These are phyloP conservation scores for Laupala kohalensis DNA, from an alignment of 1,140 invertebrate genomes.

Conservation along the genomic window DNA sequence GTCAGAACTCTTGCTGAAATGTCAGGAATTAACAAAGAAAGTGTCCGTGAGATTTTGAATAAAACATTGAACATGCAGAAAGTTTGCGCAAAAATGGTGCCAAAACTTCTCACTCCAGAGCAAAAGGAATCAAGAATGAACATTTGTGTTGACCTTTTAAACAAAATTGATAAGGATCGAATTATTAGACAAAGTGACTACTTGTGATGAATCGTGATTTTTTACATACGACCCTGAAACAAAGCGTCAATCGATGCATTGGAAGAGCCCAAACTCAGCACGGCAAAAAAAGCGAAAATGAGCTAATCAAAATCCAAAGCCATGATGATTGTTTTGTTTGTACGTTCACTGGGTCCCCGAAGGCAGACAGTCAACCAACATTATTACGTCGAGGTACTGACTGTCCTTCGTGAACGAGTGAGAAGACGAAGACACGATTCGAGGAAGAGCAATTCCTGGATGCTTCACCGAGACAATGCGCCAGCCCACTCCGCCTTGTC, in stretches of 20 bases:
- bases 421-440: constrained; percentile 7
- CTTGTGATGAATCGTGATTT: constrained; percentile 15
- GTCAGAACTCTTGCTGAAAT: neutral
- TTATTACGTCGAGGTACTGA: constrained; percentile 7
- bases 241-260: constrained; percentile 15
- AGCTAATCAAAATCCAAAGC: constrained; percentile 7
- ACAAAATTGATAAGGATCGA: constrained; percentile 12
- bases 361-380: constrained; percentile 2
- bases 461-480: neutral
- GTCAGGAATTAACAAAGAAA: neutral
- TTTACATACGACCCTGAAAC: constrained; percentile 11
- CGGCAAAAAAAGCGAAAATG: neutral
- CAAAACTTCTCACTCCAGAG: neutral
- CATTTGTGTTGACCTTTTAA: constrained; percentile 13
- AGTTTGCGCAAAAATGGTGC: constrained; percentile 8
- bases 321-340: neutral
- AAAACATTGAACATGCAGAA: neutral
- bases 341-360: neutral
- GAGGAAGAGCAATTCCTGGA: neutral
- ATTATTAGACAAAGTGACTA: constrained; percentile 14
- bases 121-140: constrained; percentile 8
- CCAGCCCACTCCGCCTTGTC: neutral
- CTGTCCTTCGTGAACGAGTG: constrained; percentile 2
- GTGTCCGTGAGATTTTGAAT: neutral
- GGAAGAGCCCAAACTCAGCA: constrained; percentile 6